These are phyloP conservation scores for Scolanthus callimorphus DNA, from an alignment of 92 coral and sea anemone species.

Conservation along the genomic window DNA sequence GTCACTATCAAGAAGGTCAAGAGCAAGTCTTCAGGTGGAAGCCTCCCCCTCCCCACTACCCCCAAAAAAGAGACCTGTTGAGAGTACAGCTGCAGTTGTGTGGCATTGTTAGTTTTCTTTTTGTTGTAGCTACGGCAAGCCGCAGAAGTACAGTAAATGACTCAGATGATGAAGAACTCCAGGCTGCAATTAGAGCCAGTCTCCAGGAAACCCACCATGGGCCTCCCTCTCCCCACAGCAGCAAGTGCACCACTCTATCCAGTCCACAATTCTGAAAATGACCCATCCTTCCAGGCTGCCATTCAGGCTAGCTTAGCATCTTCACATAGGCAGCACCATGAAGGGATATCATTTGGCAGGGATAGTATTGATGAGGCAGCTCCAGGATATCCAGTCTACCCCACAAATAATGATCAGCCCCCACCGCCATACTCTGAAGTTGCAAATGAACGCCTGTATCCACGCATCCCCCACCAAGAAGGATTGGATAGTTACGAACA, in stretches of 20 bases:
- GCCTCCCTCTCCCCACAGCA: slow-evolving; percentile 7
- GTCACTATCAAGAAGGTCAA: no score
- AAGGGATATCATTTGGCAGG: slow-evolving; percentile 15
- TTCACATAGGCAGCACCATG: slow-evolving; percentile 14
- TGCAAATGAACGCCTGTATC: slow-evolving; percentile 50
- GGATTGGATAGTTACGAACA: not conserved
- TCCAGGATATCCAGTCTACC: slow-evolving; percentile 2
- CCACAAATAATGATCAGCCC: slow-evolving; percentile 3
- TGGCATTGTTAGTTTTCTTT: no score
- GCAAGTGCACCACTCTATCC: slow-evolving; percentile 15
- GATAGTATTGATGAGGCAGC: no score
- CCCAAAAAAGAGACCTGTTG: no score
- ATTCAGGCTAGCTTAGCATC: slow-evolving; percentile 51
- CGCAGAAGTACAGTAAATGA: no score
- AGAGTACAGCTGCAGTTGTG: no score
- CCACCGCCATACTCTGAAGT: slow-evolving; percentile 34
- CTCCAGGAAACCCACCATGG: slow-evolving; percentile 63
- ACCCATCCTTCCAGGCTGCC: slow-evolving; percentile 68
- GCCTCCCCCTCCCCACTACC: no score
- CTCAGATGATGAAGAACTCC: slow-evolving; percentile 82
- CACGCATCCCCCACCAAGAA: slow-evolving; percentile 59
- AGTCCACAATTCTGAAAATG: slow-evolving; percentile 40
- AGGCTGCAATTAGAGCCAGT: slow-evolving; percentile 89
- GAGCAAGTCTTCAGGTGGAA: no score
- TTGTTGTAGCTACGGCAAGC: no score